Conservation (phyloP, 2,113 vertebrate species). For the Nipponia nippon region DNA sequence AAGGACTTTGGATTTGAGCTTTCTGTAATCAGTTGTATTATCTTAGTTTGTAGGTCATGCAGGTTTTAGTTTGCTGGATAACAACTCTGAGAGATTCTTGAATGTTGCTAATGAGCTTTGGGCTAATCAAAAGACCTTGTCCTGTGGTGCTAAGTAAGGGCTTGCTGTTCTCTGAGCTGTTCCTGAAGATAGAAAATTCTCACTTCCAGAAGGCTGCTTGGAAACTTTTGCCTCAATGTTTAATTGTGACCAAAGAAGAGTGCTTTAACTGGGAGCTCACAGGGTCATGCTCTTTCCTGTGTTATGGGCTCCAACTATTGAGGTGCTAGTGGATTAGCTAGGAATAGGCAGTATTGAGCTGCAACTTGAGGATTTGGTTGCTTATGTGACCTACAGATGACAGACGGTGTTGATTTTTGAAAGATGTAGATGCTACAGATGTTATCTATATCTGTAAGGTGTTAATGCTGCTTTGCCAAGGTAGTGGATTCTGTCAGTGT, state of each 20-base stretch:
- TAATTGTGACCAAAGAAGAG: neutral
- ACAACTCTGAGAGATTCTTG: neutral
- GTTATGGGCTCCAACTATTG: neutral
- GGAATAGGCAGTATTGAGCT: neutral
- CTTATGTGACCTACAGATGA: neutral
- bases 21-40: neutral
- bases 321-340: neutral
- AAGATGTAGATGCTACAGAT: neutral
- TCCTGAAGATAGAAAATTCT: neutral
- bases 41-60: slow-evolving; percentile 15
- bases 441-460: neutral
- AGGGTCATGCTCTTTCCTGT: neutral
- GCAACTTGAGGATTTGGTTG: neutral
- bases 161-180: neutral
- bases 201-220: neutral
- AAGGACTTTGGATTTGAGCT: neutral
- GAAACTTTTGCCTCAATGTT: neutral
- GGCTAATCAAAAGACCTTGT: neutral
- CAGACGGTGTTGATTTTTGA: neutral
- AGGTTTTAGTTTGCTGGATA: slow-evolving; percentile 26
- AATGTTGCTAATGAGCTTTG: slow-evolving; percentile 49
- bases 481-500: neutral
- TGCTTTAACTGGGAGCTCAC: neutral
- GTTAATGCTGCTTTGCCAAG: neutral
- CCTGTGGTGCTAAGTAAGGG: neutral